Conservation (phyloP, 2,888 invertebrate genomes). For the Agrilus biguttatus region DNA sequence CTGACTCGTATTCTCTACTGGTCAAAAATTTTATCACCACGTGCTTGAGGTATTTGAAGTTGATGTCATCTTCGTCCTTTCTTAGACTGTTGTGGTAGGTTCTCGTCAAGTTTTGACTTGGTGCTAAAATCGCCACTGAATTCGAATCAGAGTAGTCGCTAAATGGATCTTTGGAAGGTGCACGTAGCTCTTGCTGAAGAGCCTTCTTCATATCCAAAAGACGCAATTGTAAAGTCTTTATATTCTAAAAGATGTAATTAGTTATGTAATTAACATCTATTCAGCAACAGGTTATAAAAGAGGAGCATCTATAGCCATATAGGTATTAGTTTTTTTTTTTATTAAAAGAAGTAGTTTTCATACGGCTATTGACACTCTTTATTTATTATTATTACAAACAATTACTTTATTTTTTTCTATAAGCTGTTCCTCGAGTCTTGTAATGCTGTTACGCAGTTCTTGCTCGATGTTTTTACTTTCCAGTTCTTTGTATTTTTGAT, state of each 20-base stretch:
- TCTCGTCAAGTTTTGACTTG: constrained; percentile 38
- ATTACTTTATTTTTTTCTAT: constrained; percentile 47
- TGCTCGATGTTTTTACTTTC: constrained; percentile 34
- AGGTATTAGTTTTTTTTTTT: too few relatives aligned
- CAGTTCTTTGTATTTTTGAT: constrained; percentile 22
- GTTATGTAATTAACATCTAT: too few relatives aligned
- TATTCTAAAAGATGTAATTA: constrained; percentile 45
- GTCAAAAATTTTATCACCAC: constrained; percentile 88
- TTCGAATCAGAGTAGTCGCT: constrained; percentile 36
- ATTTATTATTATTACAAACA: background rate
- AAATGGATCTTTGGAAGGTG: constrained; percentile 33
- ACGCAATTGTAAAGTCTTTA: constrained; percentile 77
- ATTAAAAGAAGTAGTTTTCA: background rate
- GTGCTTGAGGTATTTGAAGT: constrained; percentile 80
- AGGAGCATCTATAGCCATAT: too few relatives aligned
- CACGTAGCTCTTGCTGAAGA: constrained; percentile 68
- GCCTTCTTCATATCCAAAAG: constrained; percentile 85
- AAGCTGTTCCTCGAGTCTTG: constrained; percentile 44
- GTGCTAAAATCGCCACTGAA: constrained; percentile 48
- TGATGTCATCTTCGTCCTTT: constrained; percentile 49
- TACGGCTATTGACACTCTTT: background rate
- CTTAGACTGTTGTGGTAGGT: constrained; percentile 26
- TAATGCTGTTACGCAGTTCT: constrained; percentile 34
- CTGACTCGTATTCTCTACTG: constrained; percentile 72
- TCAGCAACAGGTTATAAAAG: too few relatives aligned